These are phyloP conservation scores for Oxyura jamaicensis DNA, from an alignment of 2,113 vertebrate species.

Conservation along the genomic window DNA sequence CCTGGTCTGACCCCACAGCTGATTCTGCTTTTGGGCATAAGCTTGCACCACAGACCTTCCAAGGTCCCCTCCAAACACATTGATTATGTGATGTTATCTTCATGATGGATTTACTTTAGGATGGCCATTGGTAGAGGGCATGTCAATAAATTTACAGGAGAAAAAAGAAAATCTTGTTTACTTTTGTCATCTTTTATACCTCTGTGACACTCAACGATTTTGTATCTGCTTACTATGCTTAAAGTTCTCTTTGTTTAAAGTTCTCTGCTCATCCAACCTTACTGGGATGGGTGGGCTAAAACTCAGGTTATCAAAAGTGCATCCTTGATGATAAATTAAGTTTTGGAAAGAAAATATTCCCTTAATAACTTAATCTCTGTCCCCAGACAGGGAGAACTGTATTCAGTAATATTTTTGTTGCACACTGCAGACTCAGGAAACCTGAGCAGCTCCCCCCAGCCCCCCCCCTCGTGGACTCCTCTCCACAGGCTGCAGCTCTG, in stretches of 20 bases:
- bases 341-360: background rate
- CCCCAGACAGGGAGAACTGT: background rate
- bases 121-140: background rate
- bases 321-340: background rate
- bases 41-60: background rate
- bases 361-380: background rate
- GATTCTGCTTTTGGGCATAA: background rate
- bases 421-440: background rate
- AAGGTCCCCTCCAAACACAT: too few species aligned
- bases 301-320: background rate
- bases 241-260: background rate
- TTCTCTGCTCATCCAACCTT: background rate
- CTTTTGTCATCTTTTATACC: fast-evolving
- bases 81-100: background rate
- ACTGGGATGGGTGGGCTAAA: background rate
- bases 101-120: background rate
- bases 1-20: too few species aligned
- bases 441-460: too few species aligned
- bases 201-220: background rate
- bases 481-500: too few species aligned
- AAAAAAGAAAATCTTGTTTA: background rate
- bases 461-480: too few species aligned
- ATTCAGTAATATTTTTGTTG: background rate
- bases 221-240: background rate
- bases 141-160: background rate